Evolutionary conservation across 2,113 vertebrate species (phyloP).

Genomic region (Aegithalos caudatus): DNA sequence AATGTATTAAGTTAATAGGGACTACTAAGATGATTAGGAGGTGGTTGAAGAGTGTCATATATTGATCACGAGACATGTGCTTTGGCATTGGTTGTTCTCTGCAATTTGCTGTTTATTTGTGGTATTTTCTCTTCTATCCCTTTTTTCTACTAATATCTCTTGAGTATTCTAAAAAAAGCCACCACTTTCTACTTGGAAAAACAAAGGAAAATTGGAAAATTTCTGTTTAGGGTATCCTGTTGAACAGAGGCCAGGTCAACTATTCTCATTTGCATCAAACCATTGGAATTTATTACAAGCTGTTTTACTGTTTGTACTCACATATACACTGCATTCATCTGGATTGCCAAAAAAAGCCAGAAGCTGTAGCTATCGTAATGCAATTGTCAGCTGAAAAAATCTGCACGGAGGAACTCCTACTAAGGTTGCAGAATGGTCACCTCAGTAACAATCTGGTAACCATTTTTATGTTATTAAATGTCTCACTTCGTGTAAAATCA

Average conservation of each 20-base stretch:
- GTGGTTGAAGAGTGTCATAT: not conserved
- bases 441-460: not conserved
- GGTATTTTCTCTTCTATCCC: not conserved
- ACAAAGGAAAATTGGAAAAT: not conserved
- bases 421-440: not conserved
- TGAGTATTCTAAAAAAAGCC: not conserved
- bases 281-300: not conserved
- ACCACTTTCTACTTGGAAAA: not conserved
- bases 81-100: not conserved
- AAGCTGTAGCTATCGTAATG: not conserved
- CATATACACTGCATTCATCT: not conserved
- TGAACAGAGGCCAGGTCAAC: not conserved
- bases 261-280: not conserved
- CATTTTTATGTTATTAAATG: not conserved
- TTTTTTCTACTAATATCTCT: not conserved
- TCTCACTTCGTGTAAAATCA: not conserved
- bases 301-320: not conserved
- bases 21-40: not conserved
- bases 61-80: not conserved
- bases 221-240: not conserved
- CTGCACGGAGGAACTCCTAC: not conserved
- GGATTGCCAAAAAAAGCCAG: not conserved
- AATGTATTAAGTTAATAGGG: not conserved
- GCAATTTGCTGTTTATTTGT: not conserved
- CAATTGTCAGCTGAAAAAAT: conserved; percentile 11